These are phyloP conservation scores for Botia almorhae DNA, from an alignment of 2,797 vertebrate species.

Conservation along the genomic window DNA sequence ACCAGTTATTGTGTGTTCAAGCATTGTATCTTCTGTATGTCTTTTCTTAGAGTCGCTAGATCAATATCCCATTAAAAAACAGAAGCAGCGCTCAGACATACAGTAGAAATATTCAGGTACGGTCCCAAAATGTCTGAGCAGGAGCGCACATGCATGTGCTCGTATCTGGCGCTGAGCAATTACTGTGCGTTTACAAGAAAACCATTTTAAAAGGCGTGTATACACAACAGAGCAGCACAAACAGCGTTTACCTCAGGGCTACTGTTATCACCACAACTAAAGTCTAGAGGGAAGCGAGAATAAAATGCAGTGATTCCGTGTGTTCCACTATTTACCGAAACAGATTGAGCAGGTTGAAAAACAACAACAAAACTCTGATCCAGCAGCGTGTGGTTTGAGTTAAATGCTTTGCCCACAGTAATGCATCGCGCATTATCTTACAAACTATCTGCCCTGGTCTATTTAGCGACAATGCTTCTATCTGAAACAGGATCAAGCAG, in stretches of 20 bases:
- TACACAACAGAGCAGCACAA: conserved; percentile 16
- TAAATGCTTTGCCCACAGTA: conserved; percentile 42
- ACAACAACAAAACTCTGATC: background rate
- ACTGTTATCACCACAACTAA: conserved; percentile 3
- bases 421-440: conserved; percentile 46
- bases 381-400: conserved; percentile 25
- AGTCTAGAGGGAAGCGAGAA: conserved; percentile 10
- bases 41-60: background rate
- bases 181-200: conserved; percentile 27
- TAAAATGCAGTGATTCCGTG: conserved; percentile 6
- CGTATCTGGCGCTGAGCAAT: background rate
- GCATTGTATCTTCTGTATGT: no score
- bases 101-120: background rate
- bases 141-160: background rate
- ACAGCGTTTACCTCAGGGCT: background rate
- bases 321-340: conserved; percentile 1
- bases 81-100: background rate
- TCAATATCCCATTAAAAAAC: background rate
- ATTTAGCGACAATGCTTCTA: conserved; percentile 50
- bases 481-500: conserved; percentile 50
- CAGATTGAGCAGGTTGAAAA: background rate
- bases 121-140: background rate
- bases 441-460: conserved; percentile 53
- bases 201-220: conserved; percentile 8
- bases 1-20: no score